Conservation (phyloP, 2,888 invertebrate species). For the Caenorhabditis imperialis region DNA sequence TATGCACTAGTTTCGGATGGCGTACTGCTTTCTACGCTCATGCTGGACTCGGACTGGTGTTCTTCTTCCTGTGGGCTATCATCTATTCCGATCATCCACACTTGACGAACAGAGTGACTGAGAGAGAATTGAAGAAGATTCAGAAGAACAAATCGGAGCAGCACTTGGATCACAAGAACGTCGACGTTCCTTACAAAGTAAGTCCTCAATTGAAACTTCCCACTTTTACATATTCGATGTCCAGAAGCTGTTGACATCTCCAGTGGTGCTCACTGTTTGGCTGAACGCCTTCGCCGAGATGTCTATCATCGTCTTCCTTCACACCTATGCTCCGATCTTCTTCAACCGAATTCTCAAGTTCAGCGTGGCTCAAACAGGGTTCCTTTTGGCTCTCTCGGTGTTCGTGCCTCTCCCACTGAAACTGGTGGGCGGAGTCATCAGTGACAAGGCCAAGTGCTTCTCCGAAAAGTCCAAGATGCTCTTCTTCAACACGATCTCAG, state of each 20-base stretch:
- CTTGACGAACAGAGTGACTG: slow-evolving; percentile 46
- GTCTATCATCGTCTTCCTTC: slow-evolving; percentile 69
- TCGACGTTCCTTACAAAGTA: slow-evolving; percentile 63
- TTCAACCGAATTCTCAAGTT: slow-evolving; percentile 67
- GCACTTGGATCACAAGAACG: slow-evolving; percentile 66
- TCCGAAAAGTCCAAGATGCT: slow-evolving; percentile 60
- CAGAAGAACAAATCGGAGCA: slow-evolving; percentile 70
- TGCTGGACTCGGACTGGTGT: slow-evolving; percentile 38
- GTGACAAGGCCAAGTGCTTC: slow-evolving; percentile 63
- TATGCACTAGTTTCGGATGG: slow-evolving; percentile 70
- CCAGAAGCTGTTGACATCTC: slow-evolving; percentile 68
- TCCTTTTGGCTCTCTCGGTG: slow-evolving; percentile 45
- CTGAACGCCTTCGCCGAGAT: slow-evolving; percentile 74
- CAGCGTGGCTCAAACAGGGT: slow-evolving; percentile 54
- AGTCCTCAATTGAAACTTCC: no score
- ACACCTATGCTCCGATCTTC: slow-evolving; percentile 73
- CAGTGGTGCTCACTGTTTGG: slow-evolving; percentile 68
- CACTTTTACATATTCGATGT: no score
- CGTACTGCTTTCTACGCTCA: slow-evolving; percentile 73
- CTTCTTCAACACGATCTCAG: slow-evolving; percentile 68
- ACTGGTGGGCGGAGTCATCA: slow-evolving; percentile 67
- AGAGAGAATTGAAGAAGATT: slow-evolving; percentile 63
- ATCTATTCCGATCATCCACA: slow-evolving; percentile 66
- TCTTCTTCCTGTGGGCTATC: slow-evolving; percentile 60
- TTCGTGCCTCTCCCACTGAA: slow-evolving; percentile 65